These are phyloP conservation scores for Ennomos fuscantarius DNA, from an alignment of 2,888 invertebrate species.

Conservation along the genomic window DNA sequence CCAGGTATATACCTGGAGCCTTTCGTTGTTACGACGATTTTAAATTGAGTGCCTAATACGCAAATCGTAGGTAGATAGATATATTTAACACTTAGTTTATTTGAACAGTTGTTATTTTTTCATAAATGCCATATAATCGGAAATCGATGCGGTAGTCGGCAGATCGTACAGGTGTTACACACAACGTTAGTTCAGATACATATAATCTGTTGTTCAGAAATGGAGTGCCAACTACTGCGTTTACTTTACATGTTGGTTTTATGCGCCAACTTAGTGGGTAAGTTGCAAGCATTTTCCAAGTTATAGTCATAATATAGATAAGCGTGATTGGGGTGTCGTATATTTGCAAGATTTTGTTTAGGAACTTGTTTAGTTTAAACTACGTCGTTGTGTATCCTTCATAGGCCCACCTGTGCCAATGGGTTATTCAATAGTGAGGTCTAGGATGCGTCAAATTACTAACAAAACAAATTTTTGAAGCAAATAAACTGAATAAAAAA, in stretches of 20 bases:
- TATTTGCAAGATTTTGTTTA: too few species aligned
- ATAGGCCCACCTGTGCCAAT: too few species aligned
- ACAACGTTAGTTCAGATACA: constrained; percentile 6
- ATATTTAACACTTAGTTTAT: constrained; percentile 46
- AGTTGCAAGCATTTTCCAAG: constrained; percentile 37
- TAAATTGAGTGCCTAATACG: not conserved
- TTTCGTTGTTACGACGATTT: not conserved
- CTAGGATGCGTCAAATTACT: too few species aligned
- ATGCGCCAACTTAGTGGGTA: constrained; percentile 52
- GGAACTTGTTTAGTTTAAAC: too few species aligned
- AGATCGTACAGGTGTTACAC: not conserved
- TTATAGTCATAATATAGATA: not conserved
- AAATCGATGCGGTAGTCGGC: constrained; percentile 12
- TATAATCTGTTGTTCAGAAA: too few species aligned
- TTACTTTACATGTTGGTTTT: constrained; percentile 49
- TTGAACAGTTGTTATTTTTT: constrained; percentile 57
- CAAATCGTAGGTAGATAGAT: not conserved
- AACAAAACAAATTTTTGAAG: too few species aligned
- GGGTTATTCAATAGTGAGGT: too few species aligned
- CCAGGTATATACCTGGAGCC: too few species aligned
- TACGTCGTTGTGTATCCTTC: too few species aligned
- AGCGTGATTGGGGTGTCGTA: too few species aligned
- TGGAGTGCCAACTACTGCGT: constrained; percentile 7
- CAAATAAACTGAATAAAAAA: too few species aligned
- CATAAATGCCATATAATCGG: constrained; percentile 3